Conservation (phyloP, 2,888 invertebrate genomes). For the Drosophila maculinotata region DNA sequence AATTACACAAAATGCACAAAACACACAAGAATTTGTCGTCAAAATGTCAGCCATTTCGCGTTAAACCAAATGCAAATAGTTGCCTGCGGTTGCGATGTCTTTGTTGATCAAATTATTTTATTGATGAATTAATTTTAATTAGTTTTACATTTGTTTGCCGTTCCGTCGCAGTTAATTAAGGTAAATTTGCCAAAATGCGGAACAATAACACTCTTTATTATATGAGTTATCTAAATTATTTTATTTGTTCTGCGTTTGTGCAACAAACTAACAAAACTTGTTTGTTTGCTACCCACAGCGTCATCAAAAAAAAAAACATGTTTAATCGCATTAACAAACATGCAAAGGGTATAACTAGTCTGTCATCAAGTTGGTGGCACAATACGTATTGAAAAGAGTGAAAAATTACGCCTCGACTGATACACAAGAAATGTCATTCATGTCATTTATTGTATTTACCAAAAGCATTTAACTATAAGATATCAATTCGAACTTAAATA, state of each 20-base stretch:
- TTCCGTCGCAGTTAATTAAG: conserved; percentile 68
- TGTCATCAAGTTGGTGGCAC: neutral
- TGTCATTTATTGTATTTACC: too few relatives aligned
- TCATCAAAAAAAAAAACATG: conserved; percentile 40
- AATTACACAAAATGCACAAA: neutral
- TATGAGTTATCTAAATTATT: conserved; percentile 65
- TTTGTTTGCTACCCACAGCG: conserved; percentile 49
- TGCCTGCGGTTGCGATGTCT: conserved; percentile 27
- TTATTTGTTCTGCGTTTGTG: conserved; percentile 27
- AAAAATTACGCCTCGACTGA: too few relatives aligned
- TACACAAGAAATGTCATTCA: too few relatives aligned
- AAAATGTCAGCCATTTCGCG: conserved; percentile 8
- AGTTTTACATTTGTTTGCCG: conserved; percentile 55
- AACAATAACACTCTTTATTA: conserved; percentile 41
- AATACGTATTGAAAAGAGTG: neutral
- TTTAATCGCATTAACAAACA: conserved; percentile 28
- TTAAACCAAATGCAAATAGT: conserved; percentile 17
- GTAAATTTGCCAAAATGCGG: conserved; percentile 44
- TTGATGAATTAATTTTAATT: conserved; percentile 74
- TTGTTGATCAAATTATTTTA: conserved; percentile 62
- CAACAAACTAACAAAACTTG: conserved; percentile 29
- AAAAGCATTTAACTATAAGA: too few relatives aligned
- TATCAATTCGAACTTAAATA: too few relatives aligned
- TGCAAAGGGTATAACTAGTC: neutral
- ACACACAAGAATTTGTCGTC: conserved; percentile 5